Base-by-base conservation (phyloP, 2,888 invertebrate species). In the Drosophila fulvimacula region DNA sequence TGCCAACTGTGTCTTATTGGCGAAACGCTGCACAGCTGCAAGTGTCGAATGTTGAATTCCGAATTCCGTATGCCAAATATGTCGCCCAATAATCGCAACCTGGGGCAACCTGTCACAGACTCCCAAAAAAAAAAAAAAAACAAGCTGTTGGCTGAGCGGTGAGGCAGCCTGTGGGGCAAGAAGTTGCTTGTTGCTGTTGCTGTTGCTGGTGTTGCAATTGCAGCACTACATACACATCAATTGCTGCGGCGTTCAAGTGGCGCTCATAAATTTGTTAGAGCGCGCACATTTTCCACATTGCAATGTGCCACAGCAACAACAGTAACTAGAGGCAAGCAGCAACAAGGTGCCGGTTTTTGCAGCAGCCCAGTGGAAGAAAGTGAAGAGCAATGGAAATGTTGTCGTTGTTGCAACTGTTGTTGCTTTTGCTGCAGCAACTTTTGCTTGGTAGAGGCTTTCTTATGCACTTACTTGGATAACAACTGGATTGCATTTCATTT, bases 231-330 rank as follows among this genome's bases (percentile, higher is more conserved):
- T 48, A 57, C 60, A 56, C 73, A 65, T 58, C 73, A 71, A 68
- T 73, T 60, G 60, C 59, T 42, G 48, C 56, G 49, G 44, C 73
- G 59, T 67, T 65, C 74, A 78, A 85, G 76, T 85, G 82, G 69
- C 79, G 82, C 81, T 82, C 82, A 82, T 85, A 82, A 79, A 83
- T 86, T 83, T 81, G 83, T 83, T 81, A 73, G 71, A 83, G 81
- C 65, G 80, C 69, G 77, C 78, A 66, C 87, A 83, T 83, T 84
- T 84, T 83, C 72, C 81, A 83, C 87, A 81, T 82, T 73, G 83
- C 83, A 75, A 82, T 73, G 73, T 70, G 75, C 61, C 39, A 70
- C 70, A 57, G 39, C 38, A 55, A 17, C 42, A 56, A n/a, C 21
- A 51, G 10, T 13, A 57, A 4, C 53, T 67, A 7, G 1, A 38